Percentiles rank a stretch among this genome's conserved stretches.
These are phyloP conservation scores for Synanthedon tipuliformis DNA, from an alignment of 2,888 invertebrate species.

Conservation along the genomic window DNA sequence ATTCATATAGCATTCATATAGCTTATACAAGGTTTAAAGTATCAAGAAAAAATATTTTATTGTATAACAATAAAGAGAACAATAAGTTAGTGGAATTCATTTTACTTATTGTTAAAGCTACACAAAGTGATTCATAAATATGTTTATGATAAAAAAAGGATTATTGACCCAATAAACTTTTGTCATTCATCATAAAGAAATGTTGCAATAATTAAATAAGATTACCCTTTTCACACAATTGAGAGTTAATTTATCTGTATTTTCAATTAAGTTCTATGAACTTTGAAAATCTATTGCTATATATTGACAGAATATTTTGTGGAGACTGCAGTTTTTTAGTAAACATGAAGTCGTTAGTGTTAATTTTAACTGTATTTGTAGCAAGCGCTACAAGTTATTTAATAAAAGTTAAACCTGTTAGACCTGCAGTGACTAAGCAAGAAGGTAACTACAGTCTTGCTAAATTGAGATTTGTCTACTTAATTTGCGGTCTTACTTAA, in stretches of 20 bases:
- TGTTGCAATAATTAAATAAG: background rate
- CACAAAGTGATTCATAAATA: no score
- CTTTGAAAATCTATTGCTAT: slow-evolving; percentile 23
- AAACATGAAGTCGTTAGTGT: slow-evolving; percentile 41
- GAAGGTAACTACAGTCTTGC: background rate
- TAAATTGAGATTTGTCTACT: no score
- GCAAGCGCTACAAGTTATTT: slow-evolving; percentile 30
- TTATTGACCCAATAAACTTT: slow-evolving; percentile 22
- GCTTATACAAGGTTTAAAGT: no score
- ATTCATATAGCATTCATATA: no score
- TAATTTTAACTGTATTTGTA: slow-evolving; percentile 18
- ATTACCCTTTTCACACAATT: background rate
- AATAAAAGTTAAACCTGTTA: slow-evolving; percentile 37
- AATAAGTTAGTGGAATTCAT: no score
- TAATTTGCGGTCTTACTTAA: no score
- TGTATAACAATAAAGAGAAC: no score
- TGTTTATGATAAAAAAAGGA: slow-evolving; percentile 4
- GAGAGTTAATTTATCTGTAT: background rate
- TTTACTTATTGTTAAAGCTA: no score
- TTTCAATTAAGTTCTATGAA: slow-evolving; percentile 21
- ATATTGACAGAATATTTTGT: slow-evolving; percentile 15
- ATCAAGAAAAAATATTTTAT: no score
- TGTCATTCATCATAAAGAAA: slow-evolving; percentile 12
- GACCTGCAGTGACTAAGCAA: slow-evolving; percentile 7
- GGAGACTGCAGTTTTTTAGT: slow-evolving; percentile 15